phyloP scores from a whole-genome alignment of 2,888 invertebrate species.

The Tiliacea citrago region DNA sequence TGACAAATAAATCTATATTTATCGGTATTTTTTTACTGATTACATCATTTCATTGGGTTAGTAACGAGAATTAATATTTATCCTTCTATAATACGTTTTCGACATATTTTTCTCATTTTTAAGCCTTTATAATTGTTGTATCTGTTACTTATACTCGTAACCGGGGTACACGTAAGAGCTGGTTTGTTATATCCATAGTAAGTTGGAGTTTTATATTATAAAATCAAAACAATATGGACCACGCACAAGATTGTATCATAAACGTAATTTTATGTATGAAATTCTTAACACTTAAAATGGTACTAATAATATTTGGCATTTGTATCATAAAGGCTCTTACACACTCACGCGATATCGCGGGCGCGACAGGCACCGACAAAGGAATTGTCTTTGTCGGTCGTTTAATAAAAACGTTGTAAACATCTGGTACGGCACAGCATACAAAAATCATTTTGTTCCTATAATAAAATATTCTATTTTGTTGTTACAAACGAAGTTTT shows the following conservation, averaged over 20 bases:
- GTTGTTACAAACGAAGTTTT: slow-evolving; percentile 1
- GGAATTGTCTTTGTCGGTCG: no score
- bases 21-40: no score
- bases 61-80: background rate
- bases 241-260: slow-evolving; percentile 29
- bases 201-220: background rate
- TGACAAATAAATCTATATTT: no score
- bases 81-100: no score
- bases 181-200: no score
- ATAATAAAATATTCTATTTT: slow-evolving; percentile 13
- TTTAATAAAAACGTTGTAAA: slow-evolving; percentile 28
- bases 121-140: background rate
- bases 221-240: slow-evolving; percentile 12
- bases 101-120: background rate
- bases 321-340: no score
- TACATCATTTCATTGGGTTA: no score
- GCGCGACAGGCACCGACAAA: no score
- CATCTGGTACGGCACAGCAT: slow-evolving; percentile 20
- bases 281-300: slow-evolving; percentile 14
- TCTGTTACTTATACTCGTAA: no score
- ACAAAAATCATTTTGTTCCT: slow-evolving; percentile 21
- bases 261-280: slow-evolving; percentile 48
- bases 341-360: no score
- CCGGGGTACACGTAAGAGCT: background rate
- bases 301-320: slow-evolving; percentile 44